Evolutionary conservation across 35 echinoderm and acorn worm genomes (phyloP).

Genomic region (Stichopus chloronotus): DNA sequence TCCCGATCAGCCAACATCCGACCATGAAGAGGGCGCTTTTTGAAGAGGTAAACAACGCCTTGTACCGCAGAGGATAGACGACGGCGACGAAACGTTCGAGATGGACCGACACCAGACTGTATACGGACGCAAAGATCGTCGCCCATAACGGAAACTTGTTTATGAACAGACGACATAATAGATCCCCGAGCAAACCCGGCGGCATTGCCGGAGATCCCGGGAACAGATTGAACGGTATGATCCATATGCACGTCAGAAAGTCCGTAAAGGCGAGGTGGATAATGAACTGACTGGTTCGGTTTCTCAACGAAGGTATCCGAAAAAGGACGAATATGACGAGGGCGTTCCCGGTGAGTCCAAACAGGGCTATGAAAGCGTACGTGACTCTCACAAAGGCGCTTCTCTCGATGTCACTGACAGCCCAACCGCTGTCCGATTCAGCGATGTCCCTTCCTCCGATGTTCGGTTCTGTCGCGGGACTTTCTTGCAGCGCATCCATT

Average conservation of each 20-base stretch:
- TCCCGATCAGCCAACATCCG: slow-evolving; percentile 75
- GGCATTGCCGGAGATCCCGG: slow-evolving; percentile 57
- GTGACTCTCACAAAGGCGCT: slow-evolving; percentile 59
- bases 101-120: slow-evolving; percentile 75
- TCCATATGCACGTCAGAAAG: slow-evolving; percentile 70
- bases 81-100: slow-evolving; percentile 86
- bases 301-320: slow-evolving; percentile 68
- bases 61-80: slow-evolving; percentile 79
- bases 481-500: background rate
- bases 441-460: background rate
- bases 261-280: slow-evolving; percentile 76
- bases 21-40: slow-evolving; percentile 63
- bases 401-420: slow-evolving; percentile 73
- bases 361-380: slow-evolving; percentile 76
- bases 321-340: slow-evolving; percentile 75
- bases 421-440: slow-evolving; percentile 62
- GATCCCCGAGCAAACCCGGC: slow-evolving; percentile 55
- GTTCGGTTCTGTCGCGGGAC: background rate
- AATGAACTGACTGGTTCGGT: slow-evolving; percentile 81
- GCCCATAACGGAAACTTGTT: slow-evolving; percentile 84
- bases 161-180: slow-evolving; percentile 76
- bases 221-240: slow-evolving; percentile 79
- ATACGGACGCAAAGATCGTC: slow-evolving; percentile 72
- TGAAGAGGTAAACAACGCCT: slow-evolving; percentile 44
- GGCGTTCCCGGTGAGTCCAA: slow-evolving; percentile 74